These are phyloP conservation scores for Archilochus colubris DNA, from an alignment of 2,113 vertebrate species.

Conservation along the genomic window DNA sequence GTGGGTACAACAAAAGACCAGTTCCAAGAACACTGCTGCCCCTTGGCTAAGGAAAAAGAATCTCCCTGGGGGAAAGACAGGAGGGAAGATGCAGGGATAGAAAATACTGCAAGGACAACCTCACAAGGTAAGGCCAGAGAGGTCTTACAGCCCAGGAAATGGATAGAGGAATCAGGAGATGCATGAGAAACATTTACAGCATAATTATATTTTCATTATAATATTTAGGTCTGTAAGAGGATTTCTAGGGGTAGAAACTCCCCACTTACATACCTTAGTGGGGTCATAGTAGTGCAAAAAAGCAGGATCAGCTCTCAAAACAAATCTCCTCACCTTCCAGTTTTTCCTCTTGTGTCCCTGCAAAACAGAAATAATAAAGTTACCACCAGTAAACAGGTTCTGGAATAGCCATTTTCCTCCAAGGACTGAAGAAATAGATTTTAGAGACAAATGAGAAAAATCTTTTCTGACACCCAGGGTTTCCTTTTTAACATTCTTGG, in stretches of 20 bases:
- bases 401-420: not conserved
- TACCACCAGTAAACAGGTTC: not conserved
- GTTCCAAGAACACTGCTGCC: not conserved
- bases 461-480: not conserved
- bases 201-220: not conserved
- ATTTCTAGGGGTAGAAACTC: not conserved
- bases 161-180: not conserved
- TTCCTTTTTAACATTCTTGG: not conserved
- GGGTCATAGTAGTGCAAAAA: constrained; percentile 96
- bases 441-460: not conserved
- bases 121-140: not conserved
- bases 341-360: constrained; percentile 96
- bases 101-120: not conserved
- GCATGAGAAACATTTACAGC: not conserved
- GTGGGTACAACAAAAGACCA: not conserved
- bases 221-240: not conserved
- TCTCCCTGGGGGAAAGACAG: not conserved
- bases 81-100: not conserved
- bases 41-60: not conserved
- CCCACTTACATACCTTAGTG: constrained; percentile 79
- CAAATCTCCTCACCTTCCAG: constrained; percentile 96
- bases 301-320: constrained; percentile 89
- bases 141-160: not conserved
- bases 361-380: not conserved
- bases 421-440: not conserved